Evolutionary conservation across 2,888 invertebrate species (phyloP).

Genomic region (Trilocha varians): DNA sequence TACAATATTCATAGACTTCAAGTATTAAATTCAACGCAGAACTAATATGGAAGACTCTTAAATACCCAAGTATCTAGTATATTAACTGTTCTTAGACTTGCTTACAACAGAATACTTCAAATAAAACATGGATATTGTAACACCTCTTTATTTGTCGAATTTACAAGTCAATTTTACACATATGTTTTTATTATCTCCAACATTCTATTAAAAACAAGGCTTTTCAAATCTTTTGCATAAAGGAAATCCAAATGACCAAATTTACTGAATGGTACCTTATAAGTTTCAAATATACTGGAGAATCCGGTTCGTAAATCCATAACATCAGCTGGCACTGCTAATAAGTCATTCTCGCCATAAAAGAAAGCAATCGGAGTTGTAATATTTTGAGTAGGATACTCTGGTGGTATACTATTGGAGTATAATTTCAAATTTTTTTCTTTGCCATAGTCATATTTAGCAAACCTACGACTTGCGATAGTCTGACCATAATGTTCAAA

Average conservation of each 20-base stretch:
- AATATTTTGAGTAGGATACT: conserved; percentile 1
- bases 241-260: conserved; percentile 16
- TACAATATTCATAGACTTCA: no score
- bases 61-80: no score
- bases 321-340: conserved; percentile 2
- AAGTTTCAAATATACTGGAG: conserved; percentile 10
- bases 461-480: conserved; percentile 8
- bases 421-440: conserved; percentile 6
- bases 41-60: no score
- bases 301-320: not conserved
- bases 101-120: no score
- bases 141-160: no score
- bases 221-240: conserved; percentile 9
- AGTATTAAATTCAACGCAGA: no score
- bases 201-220: conserved; percentile 1
- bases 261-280: conserved; percentile 12
- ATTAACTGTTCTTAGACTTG: no score
- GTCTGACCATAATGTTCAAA: conserved; percentile 22
- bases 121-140: no score
- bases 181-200: not conserved
- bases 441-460: conserved; percentile 9
- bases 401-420: conserved; percentile 2
- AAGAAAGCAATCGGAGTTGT: conserved; percentile 9
- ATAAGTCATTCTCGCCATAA: conserved; percentile 14
- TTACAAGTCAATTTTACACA: no score